A percentile compares a stretch with the other conserved stretches of the same genome.
Conservation (phyloP, 2,797 vertebrate genomes). For the Sparus aurata region DNA sequence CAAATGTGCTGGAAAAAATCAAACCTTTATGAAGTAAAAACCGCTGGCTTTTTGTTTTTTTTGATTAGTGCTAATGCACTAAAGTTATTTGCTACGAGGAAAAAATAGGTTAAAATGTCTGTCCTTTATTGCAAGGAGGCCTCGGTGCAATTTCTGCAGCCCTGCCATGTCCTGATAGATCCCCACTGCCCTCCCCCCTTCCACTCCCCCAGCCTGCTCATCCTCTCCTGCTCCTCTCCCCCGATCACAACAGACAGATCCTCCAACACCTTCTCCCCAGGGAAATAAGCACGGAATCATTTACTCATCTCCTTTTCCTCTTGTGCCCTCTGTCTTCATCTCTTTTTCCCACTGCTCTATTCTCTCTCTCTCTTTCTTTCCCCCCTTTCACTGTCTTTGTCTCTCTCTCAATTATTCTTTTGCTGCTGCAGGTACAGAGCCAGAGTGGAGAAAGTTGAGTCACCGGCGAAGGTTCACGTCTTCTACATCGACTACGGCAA, state of each 20-base stretch:
- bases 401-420: slow-evolving; percentile 49
- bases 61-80: slow-evolving; percentile 56
- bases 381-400: slow-evolving; percentile 1
- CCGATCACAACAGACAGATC: slow-evolving; percentile 79
- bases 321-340: slow-evolving; percentile 69
- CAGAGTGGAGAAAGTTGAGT: slow-evolving; percentile 94
- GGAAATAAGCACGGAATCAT: slow-evolving; percentile 82
- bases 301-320: slow-evolving; percentile 79
- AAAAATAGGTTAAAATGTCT: slow-evolving; percentile 62
- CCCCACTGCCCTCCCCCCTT: slow-evolving; percentile 35
- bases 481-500: slow-evolving; percentile 99
- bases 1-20: slow-evolving; percentile 19
- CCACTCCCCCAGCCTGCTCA: slow-evolving; percentile 43
- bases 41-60: slow-evolving; percentile 15
- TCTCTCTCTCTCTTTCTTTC: slow-evolving; percentile 22
- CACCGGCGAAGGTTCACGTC: slow-evolving; percentile 91
- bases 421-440: slow-evolving; percentile 92
- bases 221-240: slow-evolving; percentile 56
- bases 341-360: slow-evolving; percentile 38
- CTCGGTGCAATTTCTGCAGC: slow-evolving; percentile 71
- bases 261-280: slow-evolving; percentile 74
- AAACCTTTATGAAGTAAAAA: slow-evolving; percentile 5
- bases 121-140: slow-evolving; percentile 75
- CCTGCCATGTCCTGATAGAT: slow-evolving; percentile 58
- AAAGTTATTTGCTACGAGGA: slow-evolving; percentile 55